Conservation (phyloP, 2,113 vertebrate species). For the Entelurus aequoreus region DNA sequence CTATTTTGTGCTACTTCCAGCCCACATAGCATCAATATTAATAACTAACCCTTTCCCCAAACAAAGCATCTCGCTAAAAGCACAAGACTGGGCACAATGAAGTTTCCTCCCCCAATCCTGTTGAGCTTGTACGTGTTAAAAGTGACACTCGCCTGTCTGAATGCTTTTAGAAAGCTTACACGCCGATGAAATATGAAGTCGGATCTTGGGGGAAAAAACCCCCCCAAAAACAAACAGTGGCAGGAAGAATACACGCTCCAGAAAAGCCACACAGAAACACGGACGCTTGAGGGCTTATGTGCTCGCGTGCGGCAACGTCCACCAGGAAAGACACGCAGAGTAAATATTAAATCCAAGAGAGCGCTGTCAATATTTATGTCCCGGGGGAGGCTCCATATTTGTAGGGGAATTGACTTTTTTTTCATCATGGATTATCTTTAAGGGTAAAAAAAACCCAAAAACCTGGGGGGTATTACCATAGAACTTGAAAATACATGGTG, state of each 20-base stretch:
- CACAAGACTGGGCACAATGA: too few relatives aligned
- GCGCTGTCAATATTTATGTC: conserved; percentile 12
- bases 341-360: conserved; percentile 21
- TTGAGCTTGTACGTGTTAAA: neutral
- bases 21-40: neutral
- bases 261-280: neutral
- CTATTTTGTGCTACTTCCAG: neutral
- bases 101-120: neutral
- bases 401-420: neutral
- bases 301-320: neutral
- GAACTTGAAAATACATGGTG: too few relatives aligned
- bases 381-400: conserved; percentile 1
- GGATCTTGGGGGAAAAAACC: neutral
- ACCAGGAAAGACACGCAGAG: neutral
- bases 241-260: too few relatives aligned
- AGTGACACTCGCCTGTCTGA: conserved; percentile 1
- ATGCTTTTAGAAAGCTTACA: conserved; percentile 2
- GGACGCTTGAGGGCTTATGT: neutral
- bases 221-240: neutral
- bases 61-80: neutral
- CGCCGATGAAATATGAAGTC: conserved; percentile 24
- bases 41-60: neutral
- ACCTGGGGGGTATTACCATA: too few relatives aligned
- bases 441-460: neutral
- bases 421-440: neutral